Evolutionary conservation across 2,113 vertebrate species (phyloP).

Genomic region (Rhinoderma darwinii): DNA sequence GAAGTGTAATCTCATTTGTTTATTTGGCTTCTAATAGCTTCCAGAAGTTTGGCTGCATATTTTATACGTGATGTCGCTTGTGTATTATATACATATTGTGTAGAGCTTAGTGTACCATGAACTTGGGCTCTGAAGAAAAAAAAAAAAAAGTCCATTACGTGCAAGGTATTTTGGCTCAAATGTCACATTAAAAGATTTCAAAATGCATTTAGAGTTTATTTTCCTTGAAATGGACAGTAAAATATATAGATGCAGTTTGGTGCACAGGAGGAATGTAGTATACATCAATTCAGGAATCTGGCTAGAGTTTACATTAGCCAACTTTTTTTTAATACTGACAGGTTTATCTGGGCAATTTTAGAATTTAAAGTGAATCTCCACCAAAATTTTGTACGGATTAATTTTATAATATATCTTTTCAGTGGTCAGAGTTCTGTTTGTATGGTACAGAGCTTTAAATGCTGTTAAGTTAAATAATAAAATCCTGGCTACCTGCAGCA

Average conservation of each 20-base stretch:
- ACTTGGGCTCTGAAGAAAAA: not conserved
- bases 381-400: not conserved
- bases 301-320: not conserved
- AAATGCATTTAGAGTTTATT: not conserved
- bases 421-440: not conserved
- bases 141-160: constrained; percentile 22
- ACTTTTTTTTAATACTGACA: not conserved
- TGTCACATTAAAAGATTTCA: not conserved
- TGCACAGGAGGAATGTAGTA: not conserved
- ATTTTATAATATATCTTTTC: not conserved
- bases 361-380: not conserved
- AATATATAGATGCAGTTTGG: not conserved
- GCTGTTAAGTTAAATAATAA: not conserved
- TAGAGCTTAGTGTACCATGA: constrained; percentile 50
- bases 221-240: not conserved
- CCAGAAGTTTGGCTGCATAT: constrained; percentile 83
- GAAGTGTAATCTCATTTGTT: constrained; percentile 87
- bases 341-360: constrained; percentile 20
- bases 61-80: constrained; percentile 81
- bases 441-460: not conserved
- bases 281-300: not conserved
- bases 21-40: constrained; percentile 85
- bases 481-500: not conserved
- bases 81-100: constrained; percentile 72
- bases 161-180: constrained; percentile 38